A percentile compares a stretch with the other conserved stretches of the same genome.
These are phyloP conservation scores for Neotoma lepida DNA, from an alignment of 2,113 vertebrate genomes.

Conservation along the genomic window DNA sequence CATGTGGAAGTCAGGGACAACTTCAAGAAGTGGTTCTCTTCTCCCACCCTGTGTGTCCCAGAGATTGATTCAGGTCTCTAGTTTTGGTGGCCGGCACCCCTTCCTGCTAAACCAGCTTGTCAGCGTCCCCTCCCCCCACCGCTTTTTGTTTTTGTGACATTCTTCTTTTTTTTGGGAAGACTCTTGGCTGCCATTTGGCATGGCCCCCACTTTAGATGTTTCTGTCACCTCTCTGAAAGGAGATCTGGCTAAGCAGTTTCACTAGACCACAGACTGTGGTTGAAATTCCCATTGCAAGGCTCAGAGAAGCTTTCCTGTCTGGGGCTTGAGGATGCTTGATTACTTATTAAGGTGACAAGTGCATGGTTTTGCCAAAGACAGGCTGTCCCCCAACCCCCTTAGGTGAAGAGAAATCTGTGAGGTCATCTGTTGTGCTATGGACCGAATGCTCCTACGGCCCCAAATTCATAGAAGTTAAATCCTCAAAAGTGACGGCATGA, in stretches of 20 bases:
- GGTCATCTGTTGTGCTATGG: neutral
- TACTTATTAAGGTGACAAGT: neutral
- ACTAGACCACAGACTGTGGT: neutral
- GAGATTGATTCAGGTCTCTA: neutral
- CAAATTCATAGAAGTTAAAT: neutral
- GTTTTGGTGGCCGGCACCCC: neutral
- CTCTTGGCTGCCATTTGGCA: neutral
- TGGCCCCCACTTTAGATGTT: neutral
- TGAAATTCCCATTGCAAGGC: neutral
- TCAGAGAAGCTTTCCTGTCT: neutral
- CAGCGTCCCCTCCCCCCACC: no score
- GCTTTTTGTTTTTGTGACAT: neutral
- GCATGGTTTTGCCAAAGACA: neutral
- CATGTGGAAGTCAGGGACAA: neutral
- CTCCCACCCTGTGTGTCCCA: neutral
- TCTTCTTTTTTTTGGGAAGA: constrained; percentile 8
- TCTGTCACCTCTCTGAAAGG: neutral
- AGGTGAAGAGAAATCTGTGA: neutral
- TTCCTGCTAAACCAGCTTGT: neutral
- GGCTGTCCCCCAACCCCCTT: neutral
- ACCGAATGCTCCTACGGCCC: neutral
- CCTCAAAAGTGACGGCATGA: neutral
- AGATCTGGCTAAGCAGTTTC: neutral
- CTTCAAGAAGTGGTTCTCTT: no score
- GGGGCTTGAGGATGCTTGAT: neutral